These are phyloP conservation scores for Boulengeromyrus knoepffleri DNA, from an alignment of 2,113 vertebrate species.

Conservation along the genomic window DNA sequence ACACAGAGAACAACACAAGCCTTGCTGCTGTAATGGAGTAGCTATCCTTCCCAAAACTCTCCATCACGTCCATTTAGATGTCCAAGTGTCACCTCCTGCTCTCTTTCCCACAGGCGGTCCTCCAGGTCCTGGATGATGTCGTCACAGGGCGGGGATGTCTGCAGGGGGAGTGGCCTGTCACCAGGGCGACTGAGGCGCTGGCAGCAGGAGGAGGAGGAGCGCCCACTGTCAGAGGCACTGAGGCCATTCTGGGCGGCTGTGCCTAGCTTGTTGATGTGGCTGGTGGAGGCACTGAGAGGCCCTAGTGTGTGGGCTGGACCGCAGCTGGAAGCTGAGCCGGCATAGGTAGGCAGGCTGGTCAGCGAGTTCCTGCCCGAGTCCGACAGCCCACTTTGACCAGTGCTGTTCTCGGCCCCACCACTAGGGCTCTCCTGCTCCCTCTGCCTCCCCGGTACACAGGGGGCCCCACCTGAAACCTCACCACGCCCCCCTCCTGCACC, in stretches of 20 bases:
- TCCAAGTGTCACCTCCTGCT: constrained; percentile 63
- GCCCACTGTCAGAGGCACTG: constrained; percentile 78
- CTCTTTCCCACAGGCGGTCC: constrained; percentile 80
- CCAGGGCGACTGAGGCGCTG: constrained; percentile 72
- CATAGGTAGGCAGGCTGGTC: constrained; percentile 77
- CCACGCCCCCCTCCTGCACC: constrained; percentile 21
- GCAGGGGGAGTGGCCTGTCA: constrained; percentile 61
- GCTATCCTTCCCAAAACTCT: background rate
- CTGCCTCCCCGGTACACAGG: constrained; percentile 17
- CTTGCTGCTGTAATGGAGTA: background rate
- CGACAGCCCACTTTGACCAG: constrained; percentile 68
- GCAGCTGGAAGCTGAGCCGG: constrained; percentile 61
- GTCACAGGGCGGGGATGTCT: constrained; percentile 72
- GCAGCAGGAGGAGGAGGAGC: constrained; percentile 77
- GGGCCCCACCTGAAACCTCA: background rate
- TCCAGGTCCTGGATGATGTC: constrained; percentile 81
- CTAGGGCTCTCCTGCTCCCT: constrained; percentile 34
- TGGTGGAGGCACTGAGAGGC: constrained; percentile 81
- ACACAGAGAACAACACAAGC: background rate
- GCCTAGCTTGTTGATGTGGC: constrained; percentile 82
- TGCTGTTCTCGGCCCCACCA: constrained; percentile 51
- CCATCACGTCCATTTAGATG: background rate
- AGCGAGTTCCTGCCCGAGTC: constrained; percentile 83
- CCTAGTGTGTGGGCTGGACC: constrained; percentile 68
- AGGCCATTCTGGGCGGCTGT: constrained; percentile 72